Conservation (phyloP, 2,888 invertebrate genomes). For the Drosophila kanekoi region DNA sequence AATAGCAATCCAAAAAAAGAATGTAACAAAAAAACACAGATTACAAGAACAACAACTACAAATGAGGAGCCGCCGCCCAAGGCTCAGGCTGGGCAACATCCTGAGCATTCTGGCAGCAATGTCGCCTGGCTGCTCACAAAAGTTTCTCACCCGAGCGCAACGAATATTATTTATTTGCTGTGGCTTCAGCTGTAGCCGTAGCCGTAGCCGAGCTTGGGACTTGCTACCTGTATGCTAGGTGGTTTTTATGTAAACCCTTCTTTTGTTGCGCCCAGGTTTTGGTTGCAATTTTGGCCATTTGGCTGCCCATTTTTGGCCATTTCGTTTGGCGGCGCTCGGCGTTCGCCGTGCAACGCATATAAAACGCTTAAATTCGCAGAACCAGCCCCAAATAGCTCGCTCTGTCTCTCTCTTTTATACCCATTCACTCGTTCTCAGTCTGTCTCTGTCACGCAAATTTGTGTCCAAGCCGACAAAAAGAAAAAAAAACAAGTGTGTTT, state of each 20-base stretch:
- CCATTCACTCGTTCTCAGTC: background rate
- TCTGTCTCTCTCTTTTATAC: background rate
- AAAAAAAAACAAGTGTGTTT: no score
- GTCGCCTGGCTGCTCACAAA: slow-evolving; percentile 54
- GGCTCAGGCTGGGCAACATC: slow-evolving; percentile 39
- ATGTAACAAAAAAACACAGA: slow-evolving; percentile 8
- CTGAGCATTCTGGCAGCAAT: slow-evolving; percentile 37
- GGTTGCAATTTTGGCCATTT: slow-evolving; percentile 55
- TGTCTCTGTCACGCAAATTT: background rate
- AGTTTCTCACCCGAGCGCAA: slow-evolving; percentile 32
- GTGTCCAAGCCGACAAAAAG: slow-evolving; percentile 2
- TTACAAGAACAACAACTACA: slow-evolving; percentile 1
- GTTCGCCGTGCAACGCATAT: slow-evolving; percentile 50
- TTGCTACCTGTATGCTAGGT: slow-evolving; percentile 34
- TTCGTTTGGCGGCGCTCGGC: slow-evolving; percentile 28
- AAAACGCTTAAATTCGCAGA: slow-evolving; percentile 55
- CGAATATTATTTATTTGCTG: slow-evolving; percentile 69
- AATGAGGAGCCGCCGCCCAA: slow-evolving; percentile 20
- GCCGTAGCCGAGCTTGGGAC: slow-evolving; percentile 6
- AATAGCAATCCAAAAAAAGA: slow-evolving; percentile 32
- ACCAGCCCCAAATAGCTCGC: background rate
- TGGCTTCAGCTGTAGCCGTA: background rate
- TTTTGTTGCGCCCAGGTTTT: slow-evolving; percentile 21
- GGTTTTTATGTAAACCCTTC: slow-evolving; percentile 5
- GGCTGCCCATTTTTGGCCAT: slow-evolving; percentile 56